Evolutionary conservation across 2,797 vertebrate species (phyloP), one percentile per base, ranked within the genome.

Genomic region (Melanitta fusca): DNA sequence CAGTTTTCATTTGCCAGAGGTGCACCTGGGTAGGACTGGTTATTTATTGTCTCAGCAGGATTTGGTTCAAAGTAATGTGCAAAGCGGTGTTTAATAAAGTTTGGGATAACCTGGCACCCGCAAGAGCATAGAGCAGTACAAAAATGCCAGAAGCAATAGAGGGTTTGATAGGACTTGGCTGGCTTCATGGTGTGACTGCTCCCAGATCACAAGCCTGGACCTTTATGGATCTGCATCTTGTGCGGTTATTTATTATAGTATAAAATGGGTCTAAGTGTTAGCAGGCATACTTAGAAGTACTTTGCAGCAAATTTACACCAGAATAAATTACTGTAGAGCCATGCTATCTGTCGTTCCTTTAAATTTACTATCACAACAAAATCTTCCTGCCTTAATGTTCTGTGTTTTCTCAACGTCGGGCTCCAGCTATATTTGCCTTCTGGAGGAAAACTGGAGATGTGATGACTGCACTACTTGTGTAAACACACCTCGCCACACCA

Each of bases 1-100:
- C 69, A 70, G 77, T 85, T 91, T 73, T 91, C 87, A 91, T 96
- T 89, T 95, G 83, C 81, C 56, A 43, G 70, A 89, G 56, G 70
- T 80, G 64, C 3, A 16, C 85, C 91, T 93, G 71, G 60, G 85
- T 92, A 83, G 64, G 65, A 71, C 28, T 28, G 28, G 51, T 65
- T 84, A 91, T 88, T 93, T 90, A 94, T 85, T 90, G 66, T 83
- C 90, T 80, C 90, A 94, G 73, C 77, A 81, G n/a, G 53, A 73
- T 78, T 80, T 64, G 75, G 84, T 70, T 51, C 51, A 51, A 51
- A 51, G 41, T 73, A 90, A 95, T 73, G 60, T 77, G 91, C 78
- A 93, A 77, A 91, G 75, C 66, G 24, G 7, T 64, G 27, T 69
- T 66, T 88, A 81, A 84, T 39, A 39, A 64, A 71, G 82, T 54